These are phyloP conservation scores for Henicopernis longicauda DNA, from an alignment of 2,113 vertebrate species.

Conservation along the genomic window DNA sequence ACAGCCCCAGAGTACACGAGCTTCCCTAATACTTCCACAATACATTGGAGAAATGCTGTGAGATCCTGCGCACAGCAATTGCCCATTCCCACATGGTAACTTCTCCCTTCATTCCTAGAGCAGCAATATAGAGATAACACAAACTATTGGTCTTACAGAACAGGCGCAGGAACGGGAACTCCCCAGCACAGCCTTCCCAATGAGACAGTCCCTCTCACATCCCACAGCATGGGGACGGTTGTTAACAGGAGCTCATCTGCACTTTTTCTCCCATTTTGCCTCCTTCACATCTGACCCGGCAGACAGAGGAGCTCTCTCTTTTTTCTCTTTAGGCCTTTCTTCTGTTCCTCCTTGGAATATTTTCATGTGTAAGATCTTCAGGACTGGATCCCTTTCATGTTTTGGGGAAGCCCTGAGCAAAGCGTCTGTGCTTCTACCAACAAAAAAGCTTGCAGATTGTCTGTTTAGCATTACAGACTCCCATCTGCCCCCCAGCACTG, in stretches of 20 bases:
- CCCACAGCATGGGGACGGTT: background rate
- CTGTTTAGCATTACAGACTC: background rate
- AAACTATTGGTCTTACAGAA: background rate
- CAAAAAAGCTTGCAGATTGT: background rate
- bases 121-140: background rate
- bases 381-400: background rate
- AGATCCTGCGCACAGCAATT: background rate
- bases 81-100: background rate
- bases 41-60: rapidly evolving
- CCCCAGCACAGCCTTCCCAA: background rate
- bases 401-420: background rate
- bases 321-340: background rate
- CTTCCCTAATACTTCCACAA: background rate
- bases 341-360: background rate
- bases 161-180: rapidly evolving
- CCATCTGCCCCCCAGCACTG: background rate
- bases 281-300: background rate
- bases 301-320: background rate
- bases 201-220: background rate
- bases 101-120: background rate
- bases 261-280: background rate
- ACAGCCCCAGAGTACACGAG: background rate
- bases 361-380: background rate
- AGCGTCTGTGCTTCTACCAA: background rate
- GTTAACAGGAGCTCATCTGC: background rate